Percentiles rank a stretch among this genome's conserved stretches.
Evolutionary conservation across 1,140 invertebrate species (phyloP).

Genomic region (Drosophila sturtevanti): DNA sequence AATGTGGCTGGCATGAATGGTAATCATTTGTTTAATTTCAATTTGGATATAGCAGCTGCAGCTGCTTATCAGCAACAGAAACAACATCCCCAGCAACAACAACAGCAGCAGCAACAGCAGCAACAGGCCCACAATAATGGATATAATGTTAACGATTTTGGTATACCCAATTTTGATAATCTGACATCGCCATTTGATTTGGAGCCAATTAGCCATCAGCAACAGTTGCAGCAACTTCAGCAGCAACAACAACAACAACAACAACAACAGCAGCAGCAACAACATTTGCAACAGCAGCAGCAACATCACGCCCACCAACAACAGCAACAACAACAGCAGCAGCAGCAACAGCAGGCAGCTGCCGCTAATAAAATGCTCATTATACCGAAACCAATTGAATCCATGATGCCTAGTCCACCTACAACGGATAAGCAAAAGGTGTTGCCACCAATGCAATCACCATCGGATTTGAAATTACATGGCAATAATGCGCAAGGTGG

Average conservation of each 20-base stretch:
- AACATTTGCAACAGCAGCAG: slow-evolving; percentile 43
- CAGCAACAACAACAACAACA: slow-evolving; percentile 33
- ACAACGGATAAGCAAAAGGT: slow-evolving; percentile 77
- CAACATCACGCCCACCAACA: slow-evolving; percentile 36
- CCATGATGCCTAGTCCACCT: slow-evolving; percentile 84
- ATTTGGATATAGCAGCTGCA: slow-evolving; percentile 58
- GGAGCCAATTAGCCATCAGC: slow-evolving; percentile 50
- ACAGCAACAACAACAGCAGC: slow-evolving; percentile 41
- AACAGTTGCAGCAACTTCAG: slow-evolving; percentile 69
- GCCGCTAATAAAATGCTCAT: slow-evolving; percentile 85
- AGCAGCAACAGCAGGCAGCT: slow-evolving; percentile 77
- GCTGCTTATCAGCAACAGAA: slow-evolving; percentile 46
- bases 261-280: slow-evolving; percentile 39
- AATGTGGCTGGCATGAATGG: slow-evolving; percentile 74
- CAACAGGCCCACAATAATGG: slow-evolving; percentile 56
- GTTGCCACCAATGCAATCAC: slow-evolving; percentile 70
- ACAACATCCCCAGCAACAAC: slow-evolving; percentile 45
- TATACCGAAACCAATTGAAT: slow-evolving; percentile 86
- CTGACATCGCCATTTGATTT: slow-evolving; percentile 58
- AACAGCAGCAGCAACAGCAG: slow-evolving; percentile 54
- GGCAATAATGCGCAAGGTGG: slow-evolving; percentile 20
- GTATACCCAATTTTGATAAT: slow-evolving; percentile 10
- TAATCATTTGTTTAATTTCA: slow-evolving; percentile 71
- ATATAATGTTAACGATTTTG: slow-evolving; percentile 28
- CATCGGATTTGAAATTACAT: slow-evolving; percentile 79